Evolutionary conservation across 2,113 vertebrate genomes (phyloP), one percentile per base, ranked within the genome.

Genomic region (Saccopteryx bilineata): DNA sequence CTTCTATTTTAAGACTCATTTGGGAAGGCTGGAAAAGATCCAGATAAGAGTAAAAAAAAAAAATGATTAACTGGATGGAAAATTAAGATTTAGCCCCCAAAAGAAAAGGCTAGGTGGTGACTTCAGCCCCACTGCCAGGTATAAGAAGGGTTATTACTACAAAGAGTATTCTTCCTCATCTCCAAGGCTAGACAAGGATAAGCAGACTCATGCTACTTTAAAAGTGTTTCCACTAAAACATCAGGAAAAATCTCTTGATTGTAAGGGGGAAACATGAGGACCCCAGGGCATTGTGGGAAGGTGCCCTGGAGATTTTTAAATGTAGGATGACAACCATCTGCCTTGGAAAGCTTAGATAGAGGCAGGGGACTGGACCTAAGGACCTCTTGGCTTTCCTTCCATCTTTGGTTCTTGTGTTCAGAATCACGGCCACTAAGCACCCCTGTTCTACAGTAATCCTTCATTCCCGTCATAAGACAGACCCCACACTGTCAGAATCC

Each of bases 291-390:
- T 86, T 84, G 81, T 83, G 94, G 90, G 96, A 96, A 97, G 94
- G 74, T 88, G 72, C 69, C 69, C 95, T 91, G 91, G 95, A 95
- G 91, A 96, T 91, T 96, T 95, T 78, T 96, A 96, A 95, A 95
- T 33, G 90, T 65, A 68, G 82, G 74, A 96, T 95, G 94, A 95
- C 95, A 96, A 92, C 95, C 96, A 97, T 97, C 96, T 97, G 97
- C 91, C 79, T 94, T 95, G 96, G 96, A 98, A 96, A 87, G 85
- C 96, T 96, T 90, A 82, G 81, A 60, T 0, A 93, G 94, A 96
- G 79, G 88, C 95, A 93, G 78, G 95, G 96, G 88, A 96, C 93
- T 61, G 48, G 96, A 93, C 97, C 97, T 93, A 90, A 56, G 39
- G 79, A 89, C 95, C 88, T 97, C 88, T 96, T 97, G 96, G 96